Percentiles rank a stretch among this genome's conserved stretches.
Evolutionary conservation across 2,888 invertebrate species (phyloP).

Genomic region (Callinectes sapidus): DNA sequence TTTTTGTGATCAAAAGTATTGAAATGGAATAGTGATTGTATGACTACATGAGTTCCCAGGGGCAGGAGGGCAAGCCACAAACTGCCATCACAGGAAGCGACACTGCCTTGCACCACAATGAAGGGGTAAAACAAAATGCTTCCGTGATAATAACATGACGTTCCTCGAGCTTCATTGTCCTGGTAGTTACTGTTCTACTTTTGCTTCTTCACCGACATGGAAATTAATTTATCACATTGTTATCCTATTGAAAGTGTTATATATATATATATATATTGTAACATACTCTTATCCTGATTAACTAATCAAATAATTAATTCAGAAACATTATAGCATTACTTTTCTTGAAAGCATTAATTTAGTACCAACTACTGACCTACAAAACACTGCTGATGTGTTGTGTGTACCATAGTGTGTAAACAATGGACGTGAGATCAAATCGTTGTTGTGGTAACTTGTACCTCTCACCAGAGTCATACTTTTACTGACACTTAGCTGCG

Average conservation of each 20-base stretch:
- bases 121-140: not conserved
- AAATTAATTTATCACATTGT: not conserved
- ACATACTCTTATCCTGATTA: not conserved
- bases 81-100: not conserved
- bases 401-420: not conserved
- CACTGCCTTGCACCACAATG: not conserved
- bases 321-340: not conserved
- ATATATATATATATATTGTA: slow-evolving; percentile 32
- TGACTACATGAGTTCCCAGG: not conserved
- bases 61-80: not conserved
- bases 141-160: not conserved
- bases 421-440: not conserved
- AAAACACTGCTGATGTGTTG: not conserved
- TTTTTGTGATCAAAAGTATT: not conserved
- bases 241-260: not conserved
- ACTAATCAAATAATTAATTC: not conserved
- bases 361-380: not conserved
- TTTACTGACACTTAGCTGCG: not conserved
- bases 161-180: not conserved
- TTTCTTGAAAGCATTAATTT: not conserved
- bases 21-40: not conserved
- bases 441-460: not conserved
- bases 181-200: not conserved
- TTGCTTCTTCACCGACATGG: not conserved
- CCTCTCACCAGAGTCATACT: not conserved